A percentile compares a stretch with the other conserved stretches of the same genome.
phyloP scores from a whole-genome alignment of 30 jellyfish, hydroid and myxozoan genomes.

The Hydractinia echinata region DNA sequence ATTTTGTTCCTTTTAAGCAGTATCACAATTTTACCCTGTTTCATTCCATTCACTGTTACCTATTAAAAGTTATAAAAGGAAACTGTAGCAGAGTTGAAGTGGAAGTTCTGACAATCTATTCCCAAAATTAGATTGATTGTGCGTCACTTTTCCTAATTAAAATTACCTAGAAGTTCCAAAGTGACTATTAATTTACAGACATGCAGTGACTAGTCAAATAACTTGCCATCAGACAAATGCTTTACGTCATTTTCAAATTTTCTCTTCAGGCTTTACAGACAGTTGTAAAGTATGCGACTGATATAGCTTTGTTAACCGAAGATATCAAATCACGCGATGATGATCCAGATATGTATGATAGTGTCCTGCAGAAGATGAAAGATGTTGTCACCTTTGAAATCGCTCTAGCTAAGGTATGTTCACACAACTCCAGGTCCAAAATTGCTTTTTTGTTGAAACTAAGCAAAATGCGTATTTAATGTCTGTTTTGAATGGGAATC shows the following conservation, averaged over 20 bases:
- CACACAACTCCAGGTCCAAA: no score
- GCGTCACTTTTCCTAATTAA: background rate
- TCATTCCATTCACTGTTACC: no score
- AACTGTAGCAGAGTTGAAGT: no score
- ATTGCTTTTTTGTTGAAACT: no score
- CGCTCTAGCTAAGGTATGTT: slow-evolving; percentile 61
- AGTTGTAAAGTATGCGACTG: slow-evolving; percentile 59
- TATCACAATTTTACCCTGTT: no score
- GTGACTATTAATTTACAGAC: background rate
- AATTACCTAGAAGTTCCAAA: background rate
- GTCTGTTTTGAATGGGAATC: no score
- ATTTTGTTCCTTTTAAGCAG: no score
- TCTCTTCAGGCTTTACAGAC: slow-evolving; percentile 55
- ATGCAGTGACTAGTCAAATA: background rate
- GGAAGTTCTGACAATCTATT: no score
- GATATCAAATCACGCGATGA: slow-evolving; percentile 38
- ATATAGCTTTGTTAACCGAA: slow-evolving; percentile 51
- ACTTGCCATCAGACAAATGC: background rate
- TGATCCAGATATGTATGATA: slow-evolving; percentile 21
- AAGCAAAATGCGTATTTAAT: no score
- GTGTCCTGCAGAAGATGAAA: slow-evolving; percentile 49
- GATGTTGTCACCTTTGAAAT: slow-evolving; percentile 62
- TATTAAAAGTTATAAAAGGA: no score
- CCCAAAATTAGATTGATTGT: no score
- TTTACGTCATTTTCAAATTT: background rate